These are phyloP conservation scores for Crossocerus cetratus DNA, from an alignment of 2,888 invertebrate species.

Conservation along the genomic window DNA sequence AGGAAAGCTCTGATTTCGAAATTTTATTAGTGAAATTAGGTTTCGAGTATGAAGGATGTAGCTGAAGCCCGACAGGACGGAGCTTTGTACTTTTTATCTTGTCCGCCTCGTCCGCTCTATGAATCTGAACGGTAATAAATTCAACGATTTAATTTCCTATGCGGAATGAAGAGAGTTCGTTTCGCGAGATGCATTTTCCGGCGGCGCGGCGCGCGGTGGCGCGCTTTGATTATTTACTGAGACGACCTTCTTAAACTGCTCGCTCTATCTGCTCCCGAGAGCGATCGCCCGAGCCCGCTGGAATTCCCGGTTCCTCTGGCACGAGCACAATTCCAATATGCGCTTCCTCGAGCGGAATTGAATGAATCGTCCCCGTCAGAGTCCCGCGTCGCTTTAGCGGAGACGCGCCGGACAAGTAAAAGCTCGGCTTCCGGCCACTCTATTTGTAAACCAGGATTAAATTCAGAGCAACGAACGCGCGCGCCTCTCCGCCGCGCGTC, in stretches of 20 bases:
- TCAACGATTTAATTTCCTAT: too few relatives aligned
- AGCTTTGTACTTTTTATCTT: too few relatives aligned
- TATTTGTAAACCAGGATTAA: slow-evolving; percentile 36
- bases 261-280: background rate
- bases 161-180: too few relatives aligned
- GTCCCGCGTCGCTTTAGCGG: slow-evolving; percentile 7
- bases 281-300: background rate
- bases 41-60: too few relatives aligned
- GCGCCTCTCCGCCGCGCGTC: slow-evolving; percentile 1
- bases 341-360: slow-evolving; percentile 12
- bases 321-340: background rate
- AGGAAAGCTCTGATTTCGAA: too few relatives aligned
- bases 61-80: too few relatives aligned
- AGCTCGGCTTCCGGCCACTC: slow-evolving; percentile 6
- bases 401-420: slow-evolving; percentile 13
- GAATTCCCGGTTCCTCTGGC: background rate
- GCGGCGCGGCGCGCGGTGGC: too few relatives aligned
- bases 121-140: too few relatives aligned
- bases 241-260: background rate
- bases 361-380: slow-evolving; percentile 5
- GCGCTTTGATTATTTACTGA: too few relatives aligned
- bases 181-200: too few relatives aligned
- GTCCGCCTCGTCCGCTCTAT: too few relatives aligned
- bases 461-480: slow-evolving; percentile 6
- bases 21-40: too few relatives aligned